These are phyloP conservation scores for Peucedramus taeniatus DNA, from an alignment of 2,113 vertebrate species.

Conservation along the genomic window DNA sequence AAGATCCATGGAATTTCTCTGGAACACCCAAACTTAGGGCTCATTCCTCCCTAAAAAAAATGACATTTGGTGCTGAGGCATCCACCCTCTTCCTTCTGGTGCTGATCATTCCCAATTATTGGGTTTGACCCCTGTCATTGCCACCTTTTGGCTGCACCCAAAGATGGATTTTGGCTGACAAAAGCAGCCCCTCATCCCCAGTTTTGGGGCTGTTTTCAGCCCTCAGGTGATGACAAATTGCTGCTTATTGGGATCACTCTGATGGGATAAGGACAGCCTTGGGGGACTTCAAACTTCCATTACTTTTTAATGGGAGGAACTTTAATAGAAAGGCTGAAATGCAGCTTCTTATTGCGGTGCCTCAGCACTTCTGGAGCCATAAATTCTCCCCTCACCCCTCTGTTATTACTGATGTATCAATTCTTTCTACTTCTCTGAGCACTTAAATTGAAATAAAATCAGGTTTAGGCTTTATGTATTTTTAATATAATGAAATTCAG, in stretches of 20 bases:
- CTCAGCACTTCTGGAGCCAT: slow-evolving; percentile 64
- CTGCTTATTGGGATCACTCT: slow-evolving; percentile 14
- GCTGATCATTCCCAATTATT: accelerated
- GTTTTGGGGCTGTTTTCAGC: not conserved
- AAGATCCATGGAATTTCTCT: not conserved
- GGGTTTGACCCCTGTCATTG: accelerated
- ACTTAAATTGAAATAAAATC: slow-evolving; percentile 76
- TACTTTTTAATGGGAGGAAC: slow-evolving; percentile 67
- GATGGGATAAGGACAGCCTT: slow-evolving; percentile 51
- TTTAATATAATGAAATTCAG: slow-evolving; percentile 69
- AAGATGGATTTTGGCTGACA: not conserved
- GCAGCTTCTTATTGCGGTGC: slow-evolving; percentile 45
- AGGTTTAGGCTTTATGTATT: slow-evolving; percentile 68
- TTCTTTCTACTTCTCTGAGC: slow-evolving; percentile 72
- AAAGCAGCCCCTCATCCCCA: not conserved
- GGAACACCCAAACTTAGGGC: not conserved
- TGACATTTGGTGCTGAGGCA: not conserved
- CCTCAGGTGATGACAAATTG: slow-evolving; percentile 35
- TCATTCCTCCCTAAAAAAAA: not conserved
- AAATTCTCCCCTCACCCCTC: slow-evolving; percentile 62
- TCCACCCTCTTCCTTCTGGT: no score
- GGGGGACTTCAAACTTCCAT: slow-evolving; percentile 34
- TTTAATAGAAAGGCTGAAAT: slow-evolving; percentile 66
- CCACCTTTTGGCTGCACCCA: accelerated
- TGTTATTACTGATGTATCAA: slow-evolving; percentile 68